These are phyloP conservation scores for Labrus mixtus DNA, from an alignment of 2,113 vertebrate species.

Conservation along the genomic window DNA sequence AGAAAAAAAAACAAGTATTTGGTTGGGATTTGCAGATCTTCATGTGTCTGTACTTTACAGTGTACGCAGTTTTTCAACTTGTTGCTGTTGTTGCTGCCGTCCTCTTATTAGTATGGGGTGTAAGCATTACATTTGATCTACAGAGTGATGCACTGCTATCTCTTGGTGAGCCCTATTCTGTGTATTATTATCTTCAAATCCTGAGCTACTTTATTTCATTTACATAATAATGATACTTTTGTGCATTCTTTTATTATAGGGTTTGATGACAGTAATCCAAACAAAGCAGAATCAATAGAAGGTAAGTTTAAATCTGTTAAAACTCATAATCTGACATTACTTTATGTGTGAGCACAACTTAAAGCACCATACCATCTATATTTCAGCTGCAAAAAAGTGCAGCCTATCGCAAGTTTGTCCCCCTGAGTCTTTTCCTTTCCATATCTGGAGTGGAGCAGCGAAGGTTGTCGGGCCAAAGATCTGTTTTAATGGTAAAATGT, in stretches of 20 bases:
- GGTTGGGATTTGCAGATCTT: neutral
- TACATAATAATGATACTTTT: neutral
- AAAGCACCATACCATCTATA: neutral
- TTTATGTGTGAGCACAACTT: neutral
- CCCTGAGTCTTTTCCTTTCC: slow-evolving; percentile 81
- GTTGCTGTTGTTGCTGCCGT: slow-evolving; percentile 20
- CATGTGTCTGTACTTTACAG: neutral
- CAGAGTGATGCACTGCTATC: neutral
- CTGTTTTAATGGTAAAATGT: slow-evolving; percentile 87
- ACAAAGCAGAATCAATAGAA: neutral
- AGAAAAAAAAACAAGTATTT: neutral
- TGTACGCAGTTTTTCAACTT: slow-evolving; percentile 44
- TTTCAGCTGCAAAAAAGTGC: slow-evolving; percentile 77
- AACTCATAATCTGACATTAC: neutral
- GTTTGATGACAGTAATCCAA: accelerated
- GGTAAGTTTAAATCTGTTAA: neutral
- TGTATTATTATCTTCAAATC: neutral
- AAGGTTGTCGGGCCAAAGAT: slow-evolving; percentile 89
- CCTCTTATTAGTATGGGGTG: slow-evolving; percentile 50
- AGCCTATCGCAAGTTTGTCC: slow-evolving; percentile 79
- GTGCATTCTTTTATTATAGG: slow-evolving; percentile 23
- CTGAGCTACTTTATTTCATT: neutral
- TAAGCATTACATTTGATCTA: slow-evolving; percentile 23
- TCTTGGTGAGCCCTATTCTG: slow-evolving; percentile 56
- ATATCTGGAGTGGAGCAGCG: slow-evolving; percentile 86